A percentile compares a stretch with the other conserved stretches of the same genome.
These are phyloP conservation scores for Triplophysa tibetana DNA, from an alignment of 2,113 vertebrate genomes.

Conservation along the genomic window DNA sequence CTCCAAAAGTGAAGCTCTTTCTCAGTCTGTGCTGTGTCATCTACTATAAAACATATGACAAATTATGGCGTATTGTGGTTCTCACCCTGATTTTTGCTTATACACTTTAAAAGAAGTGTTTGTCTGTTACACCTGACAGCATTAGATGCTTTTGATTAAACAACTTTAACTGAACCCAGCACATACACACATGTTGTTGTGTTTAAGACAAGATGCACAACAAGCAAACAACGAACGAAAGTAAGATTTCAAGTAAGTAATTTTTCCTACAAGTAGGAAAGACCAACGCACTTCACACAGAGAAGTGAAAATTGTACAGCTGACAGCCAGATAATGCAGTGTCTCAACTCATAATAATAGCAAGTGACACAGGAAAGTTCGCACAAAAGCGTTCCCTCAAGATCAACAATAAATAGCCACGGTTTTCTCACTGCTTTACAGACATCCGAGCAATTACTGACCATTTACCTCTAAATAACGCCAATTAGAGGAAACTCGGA, in stretches of 20 bases:
- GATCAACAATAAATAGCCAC: slow-evolving; percentile 24
- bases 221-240: not conserved
- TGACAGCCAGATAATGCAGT: slow-evolving; percentile 13
- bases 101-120: too few relatives aligned
- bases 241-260: not conserved
- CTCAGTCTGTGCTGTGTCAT: too few relatives aligned
- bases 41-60: too few relatives aligned
- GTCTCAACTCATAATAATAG: slow-evolving; percentile 2
- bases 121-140: too few relatives aligned
- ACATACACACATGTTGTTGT: too few relatives aligned
- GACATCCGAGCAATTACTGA: slow-evolving; percentile 36
- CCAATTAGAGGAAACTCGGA: slow-evolving; percentile 45
- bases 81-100: too few relatives aligned
- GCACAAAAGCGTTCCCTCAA: slow-evolving; percentile 13
- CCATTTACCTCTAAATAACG: slow-evolving; percentile 39
- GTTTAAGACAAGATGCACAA: not conserved
- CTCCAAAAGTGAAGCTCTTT: too few relatives aligned
- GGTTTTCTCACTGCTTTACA: slow-evolving; percentile 18
- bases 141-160: too few relatives aligned
- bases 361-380: not conserved
- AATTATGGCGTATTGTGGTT: too few relatives aligned
- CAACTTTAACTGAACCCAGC: too few relatives aligned
- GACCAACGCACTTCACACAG: not conserved
- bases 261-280: not conserved
- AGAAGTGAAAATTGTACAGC: slow-evolving; percentile 1